Evolutionary conservation across 2,888 invertebrate species (phyloP).

Genomic region (Eustalomyia histrio): DNA sequence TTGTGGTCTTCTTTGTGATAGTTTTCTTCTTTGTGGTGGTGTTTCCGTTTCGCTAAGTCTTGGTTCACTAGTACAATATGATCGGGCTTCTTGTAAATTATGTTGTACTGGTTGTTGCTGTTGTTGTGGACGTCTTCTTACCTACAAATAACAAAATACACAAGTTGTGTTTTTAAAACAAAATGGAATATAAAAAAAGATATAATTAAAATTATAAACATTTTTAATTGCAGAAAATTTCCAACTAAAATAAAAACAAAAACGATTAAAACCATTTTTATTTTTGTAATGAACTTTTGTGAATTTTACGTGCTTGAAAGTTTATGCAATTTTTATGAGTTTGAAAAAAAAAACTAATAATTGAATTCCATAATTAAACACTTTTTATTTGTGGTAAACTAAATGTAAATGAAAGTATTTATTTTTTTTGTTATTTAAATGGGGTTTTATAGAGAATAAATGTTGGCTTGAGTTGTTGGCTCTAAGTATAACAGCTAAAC

Average conservation of each 20-base stretch:
- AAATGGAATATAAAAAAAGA: background rate
- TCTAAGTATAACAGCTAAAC: too few species aligned
- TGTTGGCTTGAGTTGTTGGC: too few species aligned
- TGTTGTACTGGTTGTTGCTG: slow-evolving; percentile 75
- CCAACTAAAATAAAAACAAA: background rate
- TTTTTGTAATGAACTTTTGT: slow-evolving; percentile 11
- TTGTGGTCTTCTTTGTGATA: slow-evolving; percentile 78
- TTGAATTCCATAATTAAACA: background rate
- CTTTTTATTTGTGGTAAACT: background rate
- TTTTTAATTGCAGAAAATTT: background rate
- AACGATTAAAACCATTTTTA: slow-evolving; percentile 17
- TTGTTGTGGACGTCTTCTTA: slow-evolving; percentile 76
- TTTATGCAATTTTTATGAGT: background rate
- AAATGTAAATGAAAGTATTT: background rate
- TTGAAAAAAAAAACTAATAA: background rate
- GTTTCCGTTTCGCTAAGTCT: slow-evolving; percentile 83
- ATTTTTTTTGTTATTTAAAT: too few species aligned
- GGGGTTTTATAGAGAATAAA: too few species aligned
- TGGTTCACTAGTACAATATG: slow-evolving; percentile 84
- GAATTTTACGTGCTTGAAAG: background rate
- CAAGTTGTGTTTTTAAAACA: background rate
- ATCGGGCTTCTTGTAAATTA: slow-evolving; percentile 79
- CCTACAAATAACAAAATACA: slow-evolving; percentile 67
- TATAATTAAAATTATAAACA: background rate
- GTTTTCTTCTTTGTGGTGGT: slow-evolving; percentile 81